Base-by-base conservation (phyloP, 1,140 invertebrate species). In the Brachionus angularis region DNA sequence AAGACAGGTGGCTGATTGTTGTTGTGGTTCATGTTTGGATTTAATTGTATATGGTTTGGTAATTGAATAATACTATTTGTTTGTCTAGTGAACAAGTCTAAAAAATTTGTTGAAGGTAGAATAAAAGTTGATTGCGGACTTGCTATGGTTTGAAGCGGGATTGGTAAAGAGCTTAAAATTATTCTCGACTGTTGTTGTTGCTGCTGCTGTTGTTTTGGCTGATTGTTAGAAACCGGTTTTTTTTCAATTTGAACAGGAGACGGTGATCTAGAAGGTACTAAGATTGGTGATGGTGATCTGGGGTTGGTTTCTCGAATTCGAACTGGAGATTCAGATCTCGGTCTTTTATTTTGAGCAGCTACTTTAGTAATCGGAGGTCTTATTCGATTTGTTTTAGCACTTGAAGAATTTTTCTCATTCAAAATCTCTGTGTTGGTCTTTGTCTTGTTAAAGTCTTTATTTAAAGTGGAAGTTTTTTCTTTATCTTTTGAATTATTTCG, bases 341-440 rank as follows among this genome's bases (percentile, higher is more conserved):
- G 27, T 5, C 53, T 10, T 0, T 36, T 36, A 33, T 31, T 27
- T 21, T 36, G 34, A 23, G 10, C 16, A 5, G 33, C 34, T 39
- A 58, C 31, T 58, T 58, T 58, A 10, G 53, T 58, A 14, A 42
- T 39, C 39, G 36, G 18, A 10, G 53, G 53, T 42, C 53, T 25
- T 58, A 58, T 58, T 18, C 33, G 3, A 14, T 12, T 58, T 58
- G 23, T 29, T 21, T 29, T n/a, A 52, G 3, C 25, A 29, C 49
- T 42, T 5, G 14, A 7, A 3, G 3, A 7, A n/a, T n/a, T n/a
- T n/a, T n/a, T n/a, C n/a, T n/a, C n/a, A n/a, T n/a, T n/a, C n/a
- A n/a, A n/a, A n/a, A n/a, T n/a, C n/a, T n/a, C 14, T 42, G 39
- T 7, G 39, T 14, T 14, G 4, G 5, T 42, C 8, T 8, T 5